These are phyloP conservation scores for Hyperoplus immaculatus DNA, from an alignment of 2,797 vertebrate genomes.

Conservation along the genomic window DNA sequence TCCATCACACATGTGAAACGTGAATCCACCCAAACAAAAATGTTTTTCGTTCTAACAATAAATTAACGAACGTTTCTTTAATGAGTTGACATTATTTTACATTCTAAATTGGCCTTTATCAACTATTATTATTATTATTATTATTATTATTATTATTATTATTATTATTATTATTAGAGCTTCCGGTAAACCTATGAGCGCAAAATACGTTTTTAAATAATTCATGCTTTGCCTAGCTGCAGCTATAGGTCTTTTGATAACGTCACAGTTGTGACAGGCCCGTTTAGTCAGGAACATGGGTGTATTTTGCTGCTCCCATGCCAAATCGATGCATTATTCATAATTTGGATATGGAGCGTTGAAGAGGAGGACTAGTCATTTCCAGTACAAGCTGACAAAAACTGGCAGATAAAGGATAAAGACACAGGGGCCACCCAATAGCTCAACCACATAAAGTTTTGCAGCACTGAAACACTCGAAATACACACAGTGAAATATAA, in stretches of 20 bases:
- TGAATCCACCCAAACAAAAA: constrained; percentile 82
- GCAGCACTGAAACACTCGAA: constrained; percentile 25
- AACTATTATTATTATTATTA: constrained; percentile 34
- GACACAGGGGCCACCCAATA: constrained; percentile 24
- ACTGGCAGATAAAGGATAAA: constrained; percentile 59
- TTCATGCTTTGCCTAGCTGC: constrained; percentile 55
- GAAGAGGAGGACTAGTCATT: constrained; percentile 69
- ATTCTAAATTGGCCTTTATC: constrained; percentile 34
- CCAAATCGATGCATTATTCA: constrained; percentile 81
- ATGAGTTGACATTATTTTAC: constrained; percentile 73
- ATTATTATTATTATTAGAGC: constrained; percentile 47
- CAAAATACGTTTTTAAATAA: constrained; percentile 65
- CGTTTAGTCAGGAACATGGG: constrained; percentile 78
- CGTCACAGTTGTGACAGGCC: constrained; percentile 78
- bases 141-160: constrained; percentile 44
- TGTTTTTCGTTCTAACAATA: constrained; percentile 88
- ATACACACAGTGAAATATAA: constrained; percentile 3
- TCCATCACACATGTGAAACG: constrained; percentile 86
- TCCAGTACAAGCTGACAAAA: constrained; percentile 72
- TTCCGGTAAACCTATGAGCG: constrained; percentile 39
- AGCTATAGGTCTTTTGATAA: constrained; percentile 77
- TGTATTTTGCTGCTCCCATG: constrained; percentile 67
- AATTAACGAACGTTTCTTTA: constrained; percentile 84
- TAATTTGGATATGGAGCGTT: constrained; percentile 76
- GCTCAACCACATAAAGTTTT: constrained; percentile 43